Evolutionary conservation across 2,113 vertebrate species (phyloP).

Genomic region (Scatophagus argus): DNA sequence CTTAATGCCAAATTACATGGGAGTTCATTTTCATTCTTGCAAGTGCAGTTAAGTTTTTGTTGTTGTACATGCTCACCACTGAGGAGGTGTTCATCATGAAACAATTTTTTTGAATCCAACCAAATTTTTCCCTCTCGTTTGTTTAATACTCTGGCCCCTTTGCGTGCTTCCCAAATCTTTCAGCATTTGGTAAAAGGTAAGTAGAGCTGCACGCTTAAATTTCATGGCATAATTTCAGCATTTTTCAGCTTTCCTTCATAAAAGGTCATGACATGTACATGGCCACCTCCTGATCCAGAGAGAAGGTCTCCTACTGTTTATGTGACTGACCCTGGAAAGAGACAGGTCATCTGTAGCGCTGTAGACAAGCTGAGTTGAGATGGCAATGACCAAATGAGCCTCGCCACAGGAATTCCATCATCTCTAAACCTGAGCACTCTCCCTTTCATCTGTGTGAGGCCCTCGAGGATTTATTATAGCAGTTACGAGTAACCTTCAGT

Average conservation of each 20-base stretch:
- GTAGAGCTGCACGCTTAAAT: neutral
- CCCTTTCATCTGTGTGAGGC: conserved; percentile 38
- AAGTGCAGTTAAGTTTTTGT: conserved; percentile 1
- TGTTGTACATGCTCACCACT: neutral
- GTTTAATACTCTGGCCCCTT: neutral
- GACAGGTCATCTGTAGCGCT: conserved; percentile 51
- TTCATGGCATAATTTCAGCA: neutral
- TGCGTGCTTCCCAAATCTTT: neutral
- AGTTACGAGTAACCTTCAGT: conserved; percentile 64
- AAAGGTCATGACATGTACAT: conserved; percentile 20
- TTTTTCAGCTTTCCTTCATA: neutral
- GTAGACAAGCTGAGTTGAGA: conserved; percentile 44
- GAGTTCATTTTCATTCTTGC: conserved; percentile 20
- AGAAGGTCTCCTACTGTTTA: conserved; percentile 52
- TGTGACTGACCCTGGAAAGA: conserved; percentile 60
- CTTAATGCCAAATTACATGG: neutral
- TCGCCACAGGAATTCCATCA: conserved; percentile 51
- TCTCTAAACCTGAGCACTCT: conserved; percentile 52
- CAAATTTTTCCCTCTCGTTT: neutral
- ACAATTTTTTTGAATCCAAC: neutral
- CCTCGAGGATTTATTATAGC: conserved; percentile 59
- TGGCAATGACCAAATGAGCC: conserved; percentile 47
- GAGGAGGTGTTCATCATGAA: neutral
- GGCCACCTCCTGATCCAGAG: conserved; percentile 22
- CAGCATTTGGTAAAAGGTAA: conserved; percentile 3